phyloP scores from a whole-genome alignment of 2,113 vertebrate genomes.

The Macrotis lagotis region DNA sequence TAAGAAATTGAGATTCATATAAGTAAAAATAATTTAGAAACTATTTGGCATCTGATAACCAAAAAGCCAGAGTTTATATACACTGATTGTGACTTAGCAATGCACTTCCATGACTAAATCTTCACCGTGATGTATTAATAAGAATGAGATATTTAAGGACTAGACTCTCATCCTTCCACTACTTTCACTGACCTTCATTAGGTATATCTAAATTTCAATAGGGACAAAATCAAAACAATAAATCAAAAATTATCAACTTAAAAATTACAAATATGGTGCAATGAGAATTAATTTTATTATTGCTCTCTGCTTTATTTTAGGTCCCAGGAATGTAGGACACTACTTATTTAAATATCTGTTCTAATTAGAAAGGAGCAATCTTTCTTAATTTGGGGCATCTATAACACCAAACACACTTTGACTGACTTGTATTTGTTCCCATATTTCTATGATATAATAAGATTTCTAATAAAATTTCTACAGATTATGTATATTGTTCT shows the following conservation, averaged over 20 bases:
- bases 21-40: neutral
- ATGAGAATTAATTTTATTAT: neutral
- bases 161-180: neutral
- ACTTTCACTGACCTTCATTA: neutral
- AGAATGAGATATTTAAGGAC: neutral
- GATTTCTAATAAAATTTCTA: neutral
- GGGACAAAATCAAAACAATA: neutral
- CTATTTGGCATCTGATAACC: neutral
- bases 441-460: neutral
- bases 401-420: neutral
- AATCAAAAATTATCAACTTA: neutral
- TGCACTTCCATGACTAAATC: rapidly evolving
- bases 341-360: neutral
- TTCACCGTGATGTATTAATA: neutral
- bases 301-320: neutral
- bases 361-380: neutral
- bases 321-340: neutral
- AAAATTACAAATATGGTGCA: neutral
- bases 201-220: neutral
- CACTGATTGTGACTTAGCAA: neutral
- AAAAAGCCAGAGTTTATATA: neutral
- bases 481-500: neutral
- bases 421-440: neutral
- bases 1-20: neutral
- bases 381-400: neutral